Evolutionary conservation across 2,113 vertebrate species (phyloP).

Genomic region (Heterotilapia buettikoferi): DNA sequence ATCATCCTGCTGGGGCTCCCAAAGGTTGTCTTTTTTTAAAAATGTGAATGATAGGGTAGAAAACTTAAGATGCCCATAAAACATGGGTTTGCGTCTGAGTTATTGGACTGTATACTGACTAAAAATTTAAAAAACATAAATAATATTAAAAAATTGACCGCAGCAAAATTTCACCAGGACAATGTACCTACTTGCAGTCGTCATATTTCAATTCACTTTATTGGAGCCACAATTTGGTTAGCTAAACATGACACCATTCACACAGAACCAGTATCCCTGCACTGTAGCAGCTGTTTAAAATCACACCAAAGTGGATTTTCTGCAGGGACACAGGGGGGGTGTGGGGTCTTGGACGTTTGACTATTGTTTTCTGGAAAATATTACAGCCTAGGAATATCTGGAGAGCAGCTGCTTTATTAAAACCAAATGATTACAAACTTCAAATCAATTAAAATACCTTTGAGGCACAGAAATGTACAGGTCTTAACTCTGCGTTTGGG

Average conservation of each 20-base stretch:
- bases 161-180: not conserved
- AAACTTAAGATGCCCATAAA: not conserved
- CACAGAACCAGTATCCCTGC: too few species aligned
- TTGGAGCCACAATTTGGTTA: not conserved
- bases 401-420: not conserved
- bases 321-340: not conserved
- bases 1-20: not conserved
- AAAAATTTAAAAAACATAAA: not conserved
- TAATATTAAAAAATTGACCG: not conserved
- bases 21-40: not conserved
- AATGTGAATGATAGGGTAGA: not conserved
- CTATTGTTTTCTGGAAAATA: not conserved
- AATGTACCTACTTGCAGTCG: not conserved
- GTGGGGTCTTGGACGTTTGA: not conserved
- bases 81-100: not conserved
- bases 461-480: not conserved
- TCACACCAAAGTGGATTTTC: not conserved
- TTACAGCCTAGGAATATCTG: not conserved
- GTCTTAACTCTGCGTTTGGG: not conserved
- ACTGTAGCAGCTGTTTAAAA: too few species aligned
- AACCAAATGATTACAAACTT: not conserved
- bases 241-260: too few species aligned
- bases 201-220: not conserved
- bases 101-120: not conserved
- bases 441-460: not conserved